Conservation (phyloP, 2,797 vertebrate species). For the Tiaroga cobitis region DNA sequence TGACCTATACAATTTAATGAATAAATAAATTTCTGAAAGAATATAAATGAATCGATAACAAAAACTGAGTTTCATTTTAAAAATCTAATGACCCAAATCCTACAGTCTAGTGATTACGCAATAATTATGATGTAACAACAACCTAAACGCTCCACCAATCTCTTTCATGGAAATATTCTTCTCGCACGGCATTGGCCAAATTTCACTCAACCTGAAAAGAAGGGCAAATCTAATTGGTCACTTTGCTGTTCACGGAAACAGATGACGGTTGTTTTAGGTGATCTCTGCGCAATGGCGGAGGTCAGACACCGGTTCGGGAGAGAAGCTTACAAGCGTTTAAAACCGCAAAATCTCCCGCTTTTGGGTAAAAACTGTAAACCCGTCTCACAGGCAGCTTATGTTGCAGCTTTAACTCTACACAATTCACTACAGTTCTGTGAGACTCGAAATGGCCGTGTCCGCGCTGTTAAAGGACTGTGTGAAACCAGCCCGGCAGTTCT, state of each 20-base stretch:
- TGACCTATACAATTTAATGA: background rate
- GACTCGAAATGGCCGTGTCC: background rate
- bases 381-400: background rate
- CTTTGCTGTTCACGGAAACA: background rate
- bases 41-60: background rate
- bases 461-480: background rate
- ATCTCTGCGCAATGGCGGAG: conserved; percentile 53
- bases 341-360: background rate
- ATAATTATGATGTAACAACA: background rate
- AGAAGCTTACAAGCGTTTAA: conserved; percentile 25
- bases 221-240: conserved; percentile 26
- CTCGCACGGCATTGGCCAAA: conserved; percentile 31
- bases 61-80: background rate
- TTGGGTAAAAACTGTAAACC: background rate
- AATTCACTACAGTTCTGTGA: background rate
- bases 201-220: background rate
- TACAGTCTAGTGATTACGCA: no score
- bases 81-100: background rate
- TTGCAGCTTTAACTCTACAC: background rate
- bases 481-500: background rate
- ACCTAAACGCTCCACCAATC: background rate
- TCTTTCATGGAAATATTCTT: background rate
- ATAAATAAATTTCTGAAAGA: no score
- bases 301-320: conserved; percentile 41
- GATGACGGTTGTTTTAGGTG: background rate